phyloP scores from a whole-genome alignment of 1,140 invertebrate genomes.

The Pantala flavescens region DNA sequence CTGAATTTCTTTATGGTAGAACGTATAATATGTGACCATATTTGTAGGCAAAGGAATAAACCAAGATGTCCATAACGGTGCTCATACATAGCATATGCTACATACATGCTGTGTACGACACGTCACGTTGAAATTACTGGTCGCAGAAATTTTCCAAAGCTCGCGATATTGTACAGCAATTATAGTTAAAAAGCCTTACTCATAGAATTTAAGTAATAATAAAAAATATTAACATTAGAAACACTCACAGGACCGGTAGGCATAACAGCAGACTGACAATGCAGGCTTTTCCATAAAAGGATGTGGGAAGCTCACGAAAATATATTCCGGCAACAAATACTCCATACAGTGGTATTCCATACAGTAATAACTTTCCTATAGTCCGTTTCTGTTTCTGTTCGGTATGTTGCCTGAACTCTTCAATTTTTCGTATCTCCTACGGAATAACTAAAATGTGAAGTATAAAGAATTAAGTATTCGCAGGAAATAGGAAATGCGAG shows the following conservation, averaged over 20 bases:
- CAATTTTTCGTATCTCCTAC: conserved; percentile 66
- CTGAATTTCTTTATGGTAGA: conserved; percentile 22
- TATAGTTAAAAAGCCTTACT: no score
- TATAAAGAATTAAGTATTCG: background rate
- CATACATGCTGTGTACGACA: no score
- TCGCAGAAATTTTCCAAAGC: no score
- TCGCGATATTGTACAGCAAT: no score
- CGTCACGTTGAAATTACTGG: no score
- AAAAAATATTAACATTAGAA: conserved; percentile 12
- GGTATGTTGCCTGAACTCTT: conserved; percentile 65
- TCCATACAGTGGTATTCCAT: conserved; percentile 69
- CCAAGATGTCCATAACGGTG: no score
- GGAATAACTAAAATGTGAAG: background rate
- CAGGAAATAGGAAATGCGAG: background rate
- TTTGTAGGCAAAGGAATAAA: no score
- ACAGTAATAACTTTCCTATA: conserved; percentile 64
- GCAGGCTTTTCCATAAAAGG: conserved; percentile 53
- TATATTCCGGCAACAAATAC: conserved; percentile 63
- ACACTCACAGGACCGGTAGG: conserved; percentile 68
- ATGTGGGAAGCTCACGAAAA: conserved; percentile 62
- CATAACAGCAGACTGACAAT: conserved; percentile 61
- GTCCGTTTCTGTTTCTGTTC: conserved; percentile 67
- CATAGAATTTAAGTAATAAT: background rate
- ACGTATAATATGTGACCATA: conserved; percentile 23
- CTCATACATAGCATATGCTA: no score